Evolutionary conservation across 2,888 invertebrate species (phyloP).

Genomic region (Odontomyia ornata): DNA sequence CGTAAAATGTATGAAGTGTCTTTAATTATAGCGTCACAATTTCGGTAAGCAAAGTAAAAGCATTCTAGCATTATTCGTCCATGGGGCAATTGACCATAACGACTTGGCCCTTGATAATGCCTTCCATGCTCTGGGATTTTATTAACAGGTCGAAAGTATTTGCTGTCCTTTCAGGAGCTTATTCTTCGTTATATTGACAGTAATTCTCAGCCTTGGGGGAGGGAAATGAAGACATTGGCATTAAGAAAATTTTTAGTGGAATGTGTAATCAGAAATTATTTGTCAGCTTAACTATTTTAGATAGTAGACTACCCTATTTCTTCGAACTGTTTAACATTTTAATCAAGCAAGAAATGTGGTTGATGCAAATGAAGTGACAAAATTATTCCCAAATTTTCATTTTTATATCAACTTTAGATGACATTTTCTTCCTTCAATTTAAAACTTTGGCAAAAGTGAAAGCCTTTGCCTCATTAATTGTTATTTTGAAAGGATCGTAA

Average conservation of each 20-base stretch:
- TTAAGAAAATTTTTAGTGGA: not conserved
- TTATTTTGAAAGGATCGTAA: too few species aligned
- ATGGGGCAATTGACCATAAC: conserved; percentile 17
- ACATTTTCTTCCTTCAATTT: too few species aligned
- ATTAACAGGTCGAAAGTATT: conserved; percentile 22
- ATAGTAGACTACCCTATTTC: not conserved
- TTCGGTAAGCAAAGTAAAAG: conserved; percentile 1
- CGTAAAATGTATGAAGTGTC: conserved; percentile 30
- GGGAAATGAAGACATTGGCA: not conserved
- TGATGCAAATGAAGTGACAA: too few species aligned
- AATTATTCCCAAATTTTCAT: too few species aligned
- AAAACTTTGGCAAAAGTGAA: too few species aligned
- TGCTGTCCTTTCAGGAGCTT: not conserved
- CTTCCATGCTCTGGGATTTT: conserved; percentile 14
- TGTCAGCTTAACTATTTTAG: not conserved
- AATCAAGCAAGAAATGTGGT: not conserved
- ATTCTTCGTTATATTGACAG: not conserved
- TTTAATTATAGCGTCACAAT: conserved; percentile 29
- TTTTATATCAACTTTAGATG: too few species aligned
- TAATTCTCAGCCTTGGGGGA: not conserved
- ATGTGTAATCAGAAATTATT: conserved; percentile 11
- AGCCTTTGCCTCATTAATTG: too few species aligned
- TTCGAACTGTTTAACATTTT: not conserved
- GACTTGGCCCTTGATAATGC: conserved; percentile 17
- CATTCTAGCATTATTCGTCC: conserved; percentile 2